Base-by-base conservation (phyloP, 2,113 vertebrate species). In the Euleptes europaea region DNA sequence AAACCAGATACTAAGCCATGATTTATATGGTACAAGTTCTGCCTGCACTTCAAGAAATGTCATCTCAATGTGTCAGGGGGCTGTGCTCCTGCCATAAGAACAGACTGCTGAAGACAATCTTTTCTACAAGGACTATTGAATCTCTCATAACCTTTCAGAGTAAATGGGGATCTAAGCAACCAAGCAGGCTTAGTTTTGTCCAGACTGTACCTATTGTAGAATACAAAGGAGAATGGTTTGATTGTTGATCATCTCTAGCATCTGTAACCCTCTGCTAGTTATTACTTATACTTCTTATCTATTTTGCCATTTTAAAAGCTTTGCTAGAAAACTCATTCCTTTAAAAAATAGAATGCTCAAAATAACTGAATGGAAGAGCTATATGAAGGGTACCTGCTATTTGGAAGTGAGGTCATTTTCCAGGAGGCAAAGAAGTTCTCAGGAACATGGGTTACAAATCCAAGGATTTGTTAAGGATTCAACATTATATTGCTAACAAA, bases 391-490 rank as follows among this genome's bases (percentile, higher is more conserved):
- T 80, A 57, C 60, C 28, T 65, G 31, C 33, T 57, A 11, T 57
- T n/a, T 31, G 17, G 19, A 33, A 74, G 28, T 65, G 31, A 42
- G 28, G 15, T 83, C 70, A 44, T 31, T 6, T 63, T 83, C 54
- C 38, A 74, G 17, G 42, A 74, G 63, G 26, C 65, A 74, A 63
- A 67, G 19, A 72, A 33, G 23, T 33, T 83, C 17, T 74, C 81
- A 47, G 54, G 38, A 40, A 83, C 70, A 74, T 47, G 38, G 42
- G 44, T 74, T 74, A 83, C 57, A 83, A 83, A 83, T 83, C 81
- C 70, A 83, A 83, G 70, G 81, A 83, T 83, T 83, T 83, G 81
- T 83, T 57, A 74, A 83, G 71, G 81, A 83, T 83, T 83, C 28
- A 74, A 35, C 73, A 33, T 33, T 74, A 74, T 74, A 74, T 83